Evolutionary conservation across 2,113 vertebrate genomes (phyloP).

Genomic region (Athene cunicularia): DNA sequence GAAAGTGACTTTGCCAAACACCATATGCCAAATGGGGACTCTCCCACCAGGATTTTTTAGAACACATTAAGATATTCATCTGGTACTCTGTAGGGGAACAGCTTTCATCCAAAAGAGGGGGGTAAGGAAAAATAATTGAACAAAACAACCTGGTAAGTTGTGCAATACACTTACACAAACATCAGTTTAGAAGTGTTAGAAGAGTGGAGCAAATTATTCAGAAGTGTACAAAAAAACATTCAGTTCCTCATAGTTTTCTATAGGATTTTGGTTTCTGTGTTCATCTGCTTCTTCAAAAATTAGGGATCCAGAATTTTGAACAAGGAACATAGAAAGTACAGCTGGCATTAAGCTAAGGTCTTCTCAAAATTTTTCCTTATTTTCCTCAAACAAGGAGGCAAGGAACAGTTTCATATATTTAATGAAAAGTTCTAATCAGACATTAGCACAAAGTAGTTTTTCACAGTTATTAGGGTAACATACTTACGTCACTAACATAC

Average conservation of each 20-base stretch:
- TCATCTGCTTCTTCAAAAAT: not conserved
- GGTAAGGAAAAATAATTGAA: not conserved
- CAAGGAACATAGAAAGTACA: not conserved
- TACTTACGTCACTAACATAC: not conserved
- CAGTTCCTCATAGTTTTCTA: not conserved
- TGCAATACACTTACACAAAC: not conserved
- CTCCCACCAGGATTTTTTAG: not conserved
- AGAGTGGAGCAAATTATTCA: not conserved
- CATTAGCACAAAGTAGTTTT: not conserved
- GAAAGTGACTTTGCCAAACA: not conserved
- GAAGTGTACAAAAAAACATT: not conserved
- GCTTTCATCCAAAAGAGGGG: not conserved
- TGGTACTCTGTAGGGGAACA: not conserved
- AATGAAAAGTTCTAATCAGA: not conserved
- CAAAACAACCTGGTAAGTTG: not conserved
- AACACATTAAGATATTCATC: conserved; percentile 2
- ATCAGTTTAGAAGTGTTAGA: not conserved
- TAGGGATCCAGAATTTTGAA: not conserved
- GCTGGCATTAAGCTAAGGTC: not conserved
- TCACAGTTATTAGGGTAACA: not conserved
- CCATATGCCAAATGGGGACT: conserved; percentile 2
- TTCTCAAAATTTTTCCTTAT: not conserved
- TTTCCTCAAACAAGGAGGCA: not conserved
- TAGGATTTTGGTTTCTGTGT: not conserved
- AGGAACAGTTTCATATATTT: not conserved